A percentile compares a stretch with the other conserved stretches of the same genome.
phyloP scores from a whole-genome alignment of 2,113 vertebrate species.

The Calyptomena viridis region DNA sequence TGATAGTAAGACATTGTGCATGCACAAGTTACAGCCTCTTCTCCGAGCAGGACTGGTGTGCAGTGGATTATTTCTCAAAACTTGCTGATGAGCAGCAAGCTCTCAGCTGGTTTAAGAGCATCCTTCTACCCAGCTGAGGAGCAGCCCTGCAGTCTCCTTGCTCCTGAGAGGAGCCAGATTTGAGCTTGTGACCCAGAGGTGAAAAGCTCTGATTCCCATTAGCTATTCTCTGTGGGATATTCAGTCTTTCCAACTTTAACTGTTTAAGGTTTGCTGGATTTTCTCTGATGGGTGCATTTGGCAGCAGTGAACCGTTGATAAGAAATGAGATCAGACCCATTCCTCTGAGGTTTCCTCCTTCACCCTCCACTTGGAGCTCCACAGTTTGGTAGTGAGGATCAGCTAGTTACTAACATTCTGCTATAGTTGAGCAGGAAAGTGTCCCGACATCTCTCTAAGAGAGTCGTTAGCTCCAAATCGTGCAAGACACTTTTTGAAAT shows the following conservation, averaged over 20 bases:
- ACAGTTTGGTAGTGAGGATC: background rate
- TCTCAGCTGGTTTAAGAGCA: background rate
- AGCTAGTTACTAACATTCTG: background rate
- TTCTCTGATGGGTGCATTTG: background rate
- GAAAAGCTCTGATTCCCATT: conserved; percentile 23
- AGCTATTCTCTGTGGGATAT: background rate
- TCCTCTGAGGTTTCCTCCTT: background rate
- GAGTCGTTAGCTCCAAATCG: background rate
- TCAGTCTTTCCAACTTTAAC: background rate
- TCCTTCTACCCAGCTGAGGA: background rate
- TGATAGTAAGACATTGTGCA: background rate
- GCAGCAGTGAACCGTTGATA: background rate
- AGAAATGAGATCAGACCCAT: background rate
- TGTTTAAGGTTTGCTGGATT: background rate
- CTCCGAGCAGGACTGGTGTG: background rate
- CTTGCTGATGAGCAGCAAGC: background rate
- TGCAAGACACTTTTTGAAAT: background rate
- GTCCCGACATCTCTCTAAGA: background rate
- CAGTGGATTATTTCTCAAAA: background rate
- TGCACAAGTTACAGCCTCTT: background rate
- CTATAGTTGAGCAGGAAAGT: background rate
- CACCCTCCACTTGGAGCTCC: background rate
- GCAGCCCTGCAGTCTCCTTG: background rate
- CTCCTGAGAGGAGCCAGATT: background rate
- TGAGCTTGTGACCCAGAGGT: background rate